Evolutionary conservation across 2,797 vertebrate species (phyloP).

Genomic region (Peromyscus melanophrys): DNA sequence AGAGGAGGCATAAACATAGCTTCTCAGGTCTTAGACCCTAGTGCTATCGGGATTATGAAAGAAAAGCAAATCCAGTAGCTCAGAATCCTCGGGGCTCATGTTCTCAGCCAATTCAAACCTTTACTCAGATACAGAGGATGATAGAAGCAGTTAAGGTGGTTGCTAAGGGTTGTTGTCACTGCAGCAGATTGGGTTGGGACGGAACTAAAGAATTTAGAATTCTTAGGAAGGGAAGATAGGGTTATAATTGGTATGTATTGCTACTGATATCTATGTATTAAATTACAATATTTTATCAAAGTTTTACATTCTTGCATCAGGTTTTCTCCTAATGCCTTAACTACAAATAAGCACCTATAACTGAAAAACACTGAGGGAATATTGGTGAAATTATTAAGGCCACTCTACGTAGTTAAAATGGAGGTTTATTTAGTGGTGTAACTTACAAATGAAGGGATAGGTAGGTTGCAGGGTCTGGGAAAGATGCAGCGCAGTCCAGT

Average conservation of each 20-base stretch:
- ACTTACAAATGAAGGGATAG: too few species aligned
- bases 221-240: neutral
- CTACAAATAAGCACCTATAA: neutral
- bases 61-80: neutral
- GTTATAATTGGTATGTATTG: neutral
- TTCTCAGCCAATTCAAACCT: neutral
- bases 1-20: neutral
- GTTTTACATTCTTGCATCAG: neutral
- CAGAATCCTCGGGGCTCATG: neutral
- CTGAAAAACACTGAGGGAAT: neutral
- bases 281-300: neutral
- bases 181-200: neutral
- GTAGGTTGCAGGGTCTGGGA: too few species aligned
- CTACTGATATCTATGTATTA: neutral
- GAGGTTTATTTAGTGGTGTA: too few species aligned
- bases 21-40: neutral
- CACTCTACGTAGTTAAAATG: too few species aligned
- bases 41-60: neutral
- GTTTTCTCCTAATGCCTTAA: conserved; percentile 6
- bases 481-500: too few species aligned
- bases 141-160: neutral
- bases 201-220: neutral
- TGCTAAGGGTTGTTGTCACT: neutral
- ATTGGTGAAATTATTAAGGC: too few species aligned
- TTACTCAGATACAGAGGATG: neutral